phyloP scores from a whole-genome alignment of 2,797 vertebrate species.

The Pseudochromis fuscus region DNA sequence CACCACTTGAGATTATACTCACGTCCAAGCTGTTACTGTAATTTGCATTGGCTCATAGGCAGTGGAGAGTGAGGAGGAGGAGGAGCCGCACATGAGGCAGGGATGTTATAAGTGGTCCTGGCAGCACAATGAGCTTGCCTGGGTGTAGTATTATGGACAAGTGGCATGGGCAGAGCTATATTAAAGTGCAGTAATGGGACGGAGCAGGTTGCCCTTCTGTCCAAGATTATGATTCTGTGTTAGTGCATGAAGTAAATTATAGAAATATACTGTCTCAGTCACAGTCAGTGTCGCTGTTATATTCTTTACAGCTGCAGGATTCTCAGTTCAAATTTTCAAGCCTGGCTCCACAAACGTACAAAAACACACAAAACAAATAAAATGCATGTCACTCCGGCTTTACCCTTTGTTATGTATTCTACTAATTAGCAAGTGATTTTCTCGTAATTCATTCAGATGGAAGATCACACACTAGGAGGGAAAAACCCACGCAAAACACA shows the following conservation, averaged over 20 bases:
- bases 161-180: constrained; percentile 63
- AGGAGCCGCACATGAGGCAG: constrained; percentile 80
- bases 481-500: constrained; percentile 36
- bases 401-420: constrained; percentile 21
- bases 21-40: constrained; percentile 86
- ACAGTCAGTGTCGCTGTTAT: constrained; percentile 17
- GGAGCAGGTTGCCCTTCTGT: constrained; percentile 65
- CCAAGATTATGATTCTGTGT: constrained; percentile 56
- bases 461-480: constrained; percentile 45
- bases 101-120: constrained; percentile 78
- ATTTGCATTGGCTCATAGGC: constrained; percentile 84
- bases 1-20: constrained; percentile 82
- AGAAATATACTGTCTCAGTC: constrained; percentile 41
- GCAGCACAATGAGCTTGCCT: constrained; percentile 76
- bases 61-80: constrained; percentile 72
- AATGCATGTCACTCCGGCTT: constrained; percentile 20
- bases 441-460: constrained; percentile 31
- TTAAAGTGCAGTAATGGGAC: constrained; percentile 73
- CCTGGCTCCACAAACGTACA: constrained; percentile 5
- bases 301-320: constrained; percentile 34
- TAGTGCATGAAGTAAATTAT: constrained; percentile 52
- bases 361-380: constrained; percentile 31
- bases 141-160: constrained; percentile 70
- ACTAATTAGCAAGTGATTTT: constrained; percentile 43
- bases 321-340: constrained; percentile 16